Base-by-base conservation (phyloP, 2,888 invertebrate genomes). In the Ophonus ardosiacus region DNA sequence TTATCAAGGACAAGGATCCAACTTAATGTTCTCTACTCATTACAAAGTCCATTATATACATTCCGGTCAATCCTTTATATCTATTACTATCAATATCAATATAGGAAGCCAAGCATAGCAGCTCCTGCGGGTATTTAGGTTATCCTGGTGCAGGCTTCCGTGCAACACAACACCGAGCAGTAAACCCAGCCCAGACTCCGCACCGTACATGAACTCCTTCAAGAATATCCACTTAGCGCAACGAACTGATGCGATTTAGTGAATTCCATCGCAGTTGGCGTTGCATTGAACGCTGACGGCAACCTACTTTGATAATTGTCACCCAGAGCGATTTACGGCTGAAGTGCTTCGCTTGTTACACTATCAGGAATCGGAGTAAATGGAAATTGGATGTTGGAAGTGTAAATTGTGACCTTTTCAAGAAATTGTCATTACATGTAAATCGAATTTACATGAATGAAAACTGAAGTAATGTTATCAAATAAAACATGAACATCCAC, bases 41-140 rank as follows among this genome's bases (percentile, higher is more conserved):
- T 31, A 31, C 0, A 31, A 31, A 31, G 31, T 21, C 3, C 21
- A 21, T 21, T 21, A 21, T 21, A 31, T 31, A 31, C 31, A 31
- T 31, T 6, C 31, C 31, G 63, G 63, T 68, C 13, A 7, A 8
- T 31, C 38, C 38, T 13, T 68, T 68, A 68, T 38, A 40, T 38
- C 68, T 38, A 2, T 15, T n/a, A 38, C 13, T 4, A 6, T 38
- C 15, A 38, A 68, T 71, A 82, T 82, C 82, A 59, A 82, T 71
- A 74, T 59, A 82, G 74, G 82, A 82, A 82, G 82, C 82, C 68
- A 38, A n/a, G 38, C 38, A n/a, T 40, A 17, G 10, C 76, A 18
- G 76, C 76, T 61, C 79, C 59, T 18, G 18, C 13, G 61, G 65
- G 81, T 61, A 81, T 81, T 81, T 81, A 81, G 81, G 81, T 81